Evolutionary conservation across 2,797 vertebrate genomes (phyloP), one percentile per base, ranked within the genome.

Genomic region (Halcyon chelicuti): DNA sequence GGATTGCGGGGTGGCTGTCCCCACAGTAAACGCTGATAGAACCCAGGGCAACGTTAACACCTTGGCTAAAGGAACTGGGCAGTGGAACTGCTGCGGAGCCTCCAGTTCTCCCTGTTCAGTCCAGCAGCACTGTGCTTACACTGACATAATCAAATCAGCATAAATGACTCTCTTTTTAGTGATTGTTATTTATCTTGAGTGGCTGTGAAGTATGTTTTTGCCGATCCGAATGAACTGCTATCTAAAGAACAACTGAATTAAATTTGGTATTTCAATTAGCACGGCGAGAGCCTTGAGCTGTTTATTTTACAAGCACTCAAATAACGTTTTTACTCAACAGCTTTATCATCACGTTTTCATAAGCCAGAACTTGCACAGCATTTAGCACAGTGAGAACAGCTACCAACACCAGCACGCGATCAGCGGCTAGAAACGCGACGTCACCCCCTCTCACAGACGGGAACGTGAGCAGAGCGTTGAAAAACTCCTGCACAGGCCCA

Each of bases 231-330:
- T 47, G 75, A 94, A 88, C n/a, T 55, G 63, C 76, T 89, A 0
- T 82, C 90, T 85, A 90, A 96, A 93, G 65, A 97, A 94, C 88
- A 96, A 90, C 76, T 73, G 66, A 90, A 95, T 96, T 95, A 90
- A 88, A 85, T 92, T 74, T 40, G 75, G 58, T 81, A 47, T 73
- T 95, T 91, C 3, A 4, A 94, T 95, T 75, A 93, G 67, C 70
- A 22, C 1, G 44, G 57, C 2, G 8, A 90, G 55, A 90, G 81
- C 93, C 74, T 75, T 35, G 73, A 95, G 91, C 88, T 77, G 80
- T 80, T 97, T 91, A n/a, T 80, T 96, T 93, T 61, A 54, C 18
- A 75, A 84, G 61, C 44, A 61, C 58, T 78, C 68, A 54, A 79
- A 74, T 10, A 74, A 31, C 3, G 0, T n/a, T 94, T 94, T 90